Base-by-base conservation (phyloP, 2,888 invertebrate species). In the Tuta absoluta region DNA sequence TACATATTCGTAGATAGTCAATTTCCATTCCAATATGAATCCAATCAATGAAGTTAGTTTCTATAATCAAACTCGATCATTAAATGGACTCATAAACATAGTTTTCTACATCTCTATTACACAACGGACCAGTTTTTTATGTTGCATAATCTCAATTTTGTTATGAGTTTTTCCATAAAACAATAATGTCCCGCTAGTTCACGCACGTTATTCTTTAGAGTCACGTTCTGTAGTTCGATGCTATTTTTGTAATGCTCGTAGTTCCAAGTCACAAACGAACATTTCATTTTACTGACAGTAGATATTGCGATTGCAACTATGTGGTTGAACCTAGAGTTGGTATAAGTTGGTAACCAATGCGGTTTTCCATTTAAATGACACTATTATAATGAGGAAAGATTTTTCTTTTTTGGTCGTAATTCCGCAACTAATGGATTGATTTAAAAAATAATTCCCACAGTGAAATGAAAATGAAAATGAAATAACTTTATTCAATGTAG, bases 121-220 rank as follows among this genome's bases (percentile, higher is more conserved):
- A 53, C 21, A 53, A 17, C 33, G 17, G 19, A 58, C 19, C 38
- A 38, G 21, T 58, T 58, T 19, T 37, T 58, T 12, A 12, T 1
- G 12, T 58, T 58, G 38, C 37, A 24, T 38, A 58, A 58, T 12
- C 12, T 19, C 37, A 11, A 19, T 58, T 58, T 19, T 12, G 21
- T 58, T 33, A 1, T 11, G 24, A n/a, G 38, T 58, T 38, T 58
- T 58, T 37, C 58, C 58, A n/a, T 58, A 58, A 58, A 58, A 58
- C 58, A 58, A 58, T 58, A 38, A 21, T 38, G 37, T 56, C 21
- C 58, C 37, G 24, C 21, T 37, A 19, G 57, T 38, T 58, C 38
- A 38, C 38, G 58, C 58, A 58, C 58, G 58, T 58, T 23, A 58
- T 21, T 38, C 21, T 58, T 38, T 38, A 21, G 10, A 38, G 58